Percentiles rank a stretch among this genome's conserved stretches.
Conservation (phyloP, 2,888 invertebrate genomes). For the Macaria liturata region DNA sequence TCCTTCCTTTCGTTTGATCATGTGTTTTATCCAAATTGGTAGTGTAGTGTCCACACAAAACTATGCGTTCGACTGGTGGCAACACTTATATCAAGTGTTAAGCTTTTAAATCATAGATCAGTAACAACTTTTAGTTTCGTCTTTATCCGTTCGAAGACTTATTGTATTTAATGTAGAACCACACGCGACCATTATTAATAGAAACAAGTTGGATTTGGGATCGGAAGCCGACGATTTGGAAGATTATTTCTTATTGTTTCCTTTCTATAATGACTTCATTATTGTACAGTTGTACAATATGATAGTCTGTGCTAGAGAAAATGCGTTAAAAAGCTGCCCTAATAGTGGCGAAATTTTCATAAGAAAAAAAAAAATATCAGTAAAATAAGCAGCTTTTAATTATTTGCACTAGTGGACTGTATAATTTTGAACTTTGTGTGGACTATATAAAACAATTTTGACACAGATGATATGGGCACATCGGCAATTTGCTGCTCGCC, state of each 20-base stretch:
- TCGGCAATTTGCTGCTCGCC: too few relatives aligned
- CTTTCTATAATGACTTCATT: conserved; percentile 25
- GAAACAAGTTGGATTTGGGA: conserved; percentile 16
- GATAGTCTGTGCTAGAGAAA: neutral
- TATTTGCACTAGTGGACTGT: too few relatives aligned
- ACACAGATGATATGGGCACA: too few relatives aligned
- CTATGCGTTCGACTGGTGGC: too few relatives aligned
- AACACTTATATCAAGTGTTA: too few relatives aligned
- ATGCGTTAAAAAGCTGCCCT: too few relatives aligned
- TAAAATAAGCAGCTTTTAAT: neutral
- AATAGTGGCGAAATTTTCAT: too few relatives aligned
- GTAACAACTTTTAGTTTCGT: too few relatives aligned
- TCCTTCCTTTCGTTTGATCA: conserved; percentile 35
- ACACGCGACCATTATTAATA: conserved; percentile 26
- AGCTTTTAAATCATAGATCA: too few relatives aligned
- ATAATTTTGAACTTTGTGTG: too few relatives aligned
- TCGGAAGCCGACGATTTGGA: conserved; percentile 21
- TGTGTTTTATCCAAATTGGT: conserved; percentile 12
- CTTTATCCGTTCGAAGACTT: too few relatives aligned
- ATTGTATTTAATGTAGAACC: conserved; percentile 1
- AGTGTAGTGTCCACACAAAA: neutral
- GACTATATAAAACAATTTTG: too few relatives aligned
- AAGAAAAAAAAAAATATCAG: neutral
- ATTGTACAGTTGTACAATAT: conserved; percentile 1
- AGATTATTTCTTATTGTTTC: conserved; percentile 18